Conservation (phyloP, 1,140 invertebrate genomes). For the Zaprionus lachaisei region DNA sequence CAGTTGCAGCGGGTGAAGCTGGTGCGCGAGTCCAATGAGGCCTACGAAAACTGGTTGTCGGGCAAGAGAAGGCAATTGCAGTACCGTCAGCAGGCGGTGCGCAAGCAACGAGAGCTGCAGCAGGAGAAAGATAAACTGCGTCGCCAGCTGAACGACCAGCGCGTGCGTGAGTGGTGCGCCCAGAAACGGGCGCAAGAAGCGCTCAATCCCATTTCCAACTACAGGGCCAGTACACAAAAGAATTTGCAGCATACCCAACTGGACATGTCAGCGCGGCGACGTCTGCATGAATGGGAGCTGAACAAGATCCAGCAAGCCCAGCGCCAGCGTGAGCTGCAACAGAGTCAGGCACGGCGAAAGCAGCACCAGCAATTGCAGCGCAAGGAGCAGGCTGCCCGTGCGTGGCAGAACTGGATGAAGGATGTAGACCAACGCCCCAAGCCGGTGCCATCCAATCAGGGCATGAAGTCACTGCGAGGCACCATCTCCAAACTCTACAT, state of each 20-base stretch:
- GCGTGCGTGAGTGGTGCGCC: constrained; percentile 51
- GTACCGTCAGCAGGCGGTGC: constrained; percentile 32
- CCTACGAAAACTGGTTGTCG: constrained; percentile 67
- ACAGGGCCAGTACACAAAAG: not conserved
- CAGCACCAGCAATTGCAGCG: constrained; percentile 34
- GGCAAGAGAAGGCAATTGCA: constrained; percentile 48
- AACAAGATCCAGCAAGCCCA: constrained; percentile 46
- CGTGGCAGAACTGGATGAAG: constrained; percentile 59
- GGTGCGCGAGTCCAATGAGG: constrained; percentile 42
- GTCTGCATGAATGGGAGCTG: constrained; percentile 52
- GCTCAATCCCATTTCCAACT: not conserved
- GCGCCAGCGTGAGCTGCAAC: constrained; percentile 20
- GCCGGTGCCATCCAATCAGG: constrained; percentile 67
- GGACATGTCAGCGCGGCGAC: not conserved
- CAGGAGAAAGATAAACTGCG: constrained; percentile 23
- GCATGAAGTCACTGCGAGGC: constrained; percentile 59
- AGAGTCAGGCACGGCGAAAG: constrained; percentile 1
- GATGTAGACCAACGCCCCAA: constrained; percentile 56
- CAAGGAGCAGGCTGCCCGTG: constrained; percentile 37
- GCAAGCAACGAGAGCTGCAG: constrained; percentile 11
- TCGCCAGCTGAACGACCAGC: constrained; percentile 37
- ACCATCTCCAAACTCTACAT: constrained; percentile 65
- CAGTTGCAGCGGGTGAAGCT: constrained; percentile 36
- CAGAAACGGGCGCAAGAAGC: constrained; percentile 33
- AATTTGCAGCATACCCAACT: not conserved